Evolutionary conservation across 1,140 invertebrate species (phyloP).

Genomic region (Pseudoatta argentina): DNA sequence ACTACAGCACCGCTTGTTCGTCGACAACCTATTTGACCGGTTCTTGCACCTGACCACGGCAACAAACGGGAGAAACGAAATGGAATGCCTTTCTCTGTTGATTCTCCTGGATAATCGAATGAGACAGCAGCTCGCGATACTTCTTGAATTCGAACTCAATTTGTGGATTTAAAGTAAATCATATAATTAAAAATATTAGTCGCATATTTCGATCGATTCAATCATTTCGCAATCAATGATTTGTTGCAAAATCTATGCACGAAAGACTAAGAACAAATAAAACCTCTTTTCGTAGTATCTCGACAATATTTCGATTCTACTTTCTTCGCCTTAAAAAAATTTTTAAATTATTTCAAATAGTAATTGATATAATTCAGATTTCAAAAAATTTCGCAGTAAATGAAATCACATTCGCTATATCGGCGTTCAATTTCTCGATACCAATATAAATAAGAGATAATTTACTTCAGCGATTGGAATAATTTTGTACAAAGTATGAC

Average conservation of each 20-base stretch:
- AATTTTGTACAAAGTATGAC: background rate
- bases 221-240: constrained; percentile 9
- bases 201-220: background rate
- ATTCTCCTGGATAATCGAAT: constrained; percentile 52
- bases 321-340: background rate
- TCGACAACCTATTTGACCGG: constrained; percentile 76
- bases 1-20: background rate
- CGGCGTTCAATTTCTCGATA: background rate
- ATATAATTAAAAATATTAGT: constrained; percentile 19
- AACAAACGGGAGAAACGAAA: constrained; percentile 71
- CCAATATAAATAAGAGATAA: background rate
- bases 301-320: background rate
- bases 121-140: background rate
- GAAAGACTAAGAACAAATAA: background rate
- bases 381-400: background rate
- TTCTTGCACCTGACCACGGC: constrained; percentile 80
- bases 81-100: constrained; percentile 77
- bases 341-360: background rate
- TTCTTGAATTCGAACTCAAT: constrained; percentile 56
- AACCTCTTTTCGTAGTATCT: constrained; percentile 9
- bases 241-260: constrained; percentile 23
- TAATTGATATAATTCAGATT: background rate
- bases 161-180: background rate
- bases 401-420: background rate
- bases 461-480: background rate